Base-by-base conservation (phyloP, 2,888 invertebrate genomes). In the Melanostoma mellinum region DNA sequence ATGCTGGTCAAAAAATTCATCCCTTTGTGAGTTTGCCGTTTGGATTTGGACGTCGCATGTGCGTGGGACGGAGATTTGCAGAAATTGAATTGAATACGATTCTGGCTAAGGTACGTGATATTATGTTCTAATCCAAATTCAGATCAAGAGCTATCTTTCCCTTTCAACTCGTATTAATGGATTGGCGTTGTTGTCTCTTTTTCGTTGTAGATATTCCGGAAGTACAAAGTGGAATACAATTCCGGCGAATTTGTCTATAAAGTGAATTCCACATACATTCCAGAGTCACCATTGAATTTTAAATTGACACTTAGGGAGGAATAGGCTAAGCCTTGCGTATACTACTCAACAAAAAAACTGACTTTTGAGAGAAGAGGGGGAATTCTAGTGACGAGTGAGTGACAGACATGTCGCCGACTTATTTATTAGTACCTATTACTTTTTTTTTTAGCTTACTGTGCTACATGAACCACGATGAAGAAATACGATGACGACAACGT, bases 61-160 rank as follows among this genome's bases (percentile, higher is more conserved):
- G 96, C 90, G 92, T 96, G 87, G 96, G 96, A 60, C 93, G 95
- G 87, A 92, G 96, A 88, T 96, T 96, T 90, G 96, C 96, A 20
- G 96, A 96, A 91, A 94, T 94, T 61, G 96, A 96, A 91, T 91
- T 96, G 87, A 94, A 95, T 87, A 94, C 95, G 85, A 90, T 95
- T 87, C 89, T 95, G 56, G 94, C 95, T n/a, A 95, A 95, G 93
- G 95, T 95, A 90, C 77, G 85, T 65, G 56, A 8, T 9, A 2
- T 30, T 38, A 8, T 40, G 20, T n/a, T 3, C 6, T 20, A 20
- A 20, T 20, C 20, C 20, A 20, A 20, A 20, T 0, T 20, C 20
- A 20, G 20, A 20, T 20, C 20, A 0, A 50, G 30, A 42, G 56
- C 20, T 10, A 20, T 44, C 4, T 46, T n/a, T 46, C 32, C 6